Conservation (phyloP, 2,797 vertebrate species). For the Myotis myotis region DNA sequence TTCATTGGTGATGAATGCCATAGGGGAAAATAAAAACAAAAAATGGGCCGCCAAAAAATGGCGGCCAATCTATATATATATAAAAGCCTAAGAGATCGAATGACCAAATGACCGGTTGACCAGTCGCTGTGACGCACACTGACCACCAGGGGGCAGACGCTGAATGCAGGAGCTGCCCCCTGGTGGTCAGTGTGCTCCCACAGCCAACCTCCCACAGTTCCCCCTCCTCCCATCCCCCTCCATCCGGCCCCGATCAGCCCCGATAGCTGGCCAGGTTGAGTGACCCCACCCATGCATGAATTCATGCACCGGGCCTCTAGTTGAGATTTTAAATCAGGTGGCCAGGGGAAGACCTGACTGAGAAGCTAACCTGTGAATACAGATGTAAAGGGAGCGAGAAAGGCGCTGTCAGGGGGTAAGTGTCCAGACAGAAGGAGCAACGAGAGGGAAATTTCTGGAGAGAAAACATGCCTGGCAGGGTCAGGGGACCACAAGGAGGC, state of each 20-base stretch:
- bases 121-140: accelerated
- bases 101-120: no score
- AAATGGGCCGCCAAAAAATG: background rate
- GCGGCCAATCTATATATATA: no score
- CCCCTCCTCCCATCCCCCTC: no score
- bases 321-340: background rate
- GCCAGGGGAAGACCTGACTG: background rate
- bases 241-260: no score
- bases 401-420: background rate
- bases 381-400: background rate
- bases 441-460: background rate
- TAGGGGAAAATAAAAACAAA: background rate
- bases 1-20: background rate
- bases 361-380: background rate
- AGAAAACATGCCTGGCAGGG: background rate
- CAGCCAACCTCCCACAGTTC: no score
- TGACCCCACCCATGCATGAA: no score
- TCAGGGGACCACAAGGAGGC: background rate
- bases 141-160: no score
- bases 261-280: no score
- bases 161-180: no score
- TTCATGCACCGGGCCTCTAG: no score
- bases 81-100: no score
- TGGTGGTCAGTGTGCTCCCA: no score
- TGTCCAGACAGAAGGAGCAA: background rate